phyloP scores from a whole-genome alignment of 2,113 vertebrate genomes.

The Illadopsis cleaveri region DNA sequence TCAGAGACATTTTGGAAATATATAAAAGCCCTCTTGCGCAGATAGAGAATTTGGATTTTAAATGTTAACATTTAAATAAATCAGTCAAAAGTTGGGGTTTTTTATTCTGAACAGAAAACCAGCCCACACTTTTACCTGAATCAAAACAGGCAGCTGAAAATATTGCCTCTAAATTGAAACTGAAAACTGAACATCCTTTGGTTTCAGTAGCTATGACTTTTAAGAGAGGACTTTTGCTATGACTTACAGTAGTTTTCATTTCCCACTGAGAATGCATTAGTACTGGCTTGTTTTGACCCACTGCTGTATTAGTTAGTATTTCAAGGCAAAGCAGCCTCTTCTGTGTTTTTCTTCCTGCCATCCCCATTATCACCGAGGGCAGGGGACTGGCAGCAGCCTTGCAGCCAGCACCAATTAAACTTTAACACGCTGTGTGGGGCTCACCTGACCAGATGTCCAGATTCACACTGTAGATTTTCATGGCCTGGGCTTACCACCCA shows the following conservation, averaged over 20 bases:
- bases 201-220: not conserved
- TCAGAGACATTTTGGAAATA: not conserved
- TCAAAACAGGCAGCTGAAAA: not conserved
- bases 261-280: not conserved
- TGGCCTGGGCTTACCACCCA: not conserved
- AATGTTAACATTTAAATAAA: conserved; percentile 3
- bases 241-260: not conserved
- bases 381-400: not conserved
- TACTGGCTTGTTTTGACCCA: not conserved
- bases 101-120: not conserved
- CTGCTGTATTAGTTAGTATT: not conserved
- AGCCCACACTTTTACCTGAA: not conserved
- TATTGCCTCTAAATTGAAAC: not conserved
- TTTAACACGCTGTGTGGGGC: not conserved
- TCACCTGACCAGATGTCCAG: not conserved
- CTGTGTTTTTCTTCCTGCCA: not conserved
- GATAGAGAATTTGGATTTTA: not conserved
- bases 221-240: not conserved
- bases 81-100: not conserved
- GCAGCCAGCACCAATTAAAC: not conserved
- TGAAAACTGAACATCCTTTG: not conserved
- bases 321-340: not conserved
- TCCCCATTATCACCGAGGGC: not conserved
- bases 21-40: not conserved
- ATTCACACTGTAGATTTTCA: not conserved